Evolutionary conservation across 1,140 invertebrate species (phyloP).

Genomic region (Megalonaias nervosa): DNA sequence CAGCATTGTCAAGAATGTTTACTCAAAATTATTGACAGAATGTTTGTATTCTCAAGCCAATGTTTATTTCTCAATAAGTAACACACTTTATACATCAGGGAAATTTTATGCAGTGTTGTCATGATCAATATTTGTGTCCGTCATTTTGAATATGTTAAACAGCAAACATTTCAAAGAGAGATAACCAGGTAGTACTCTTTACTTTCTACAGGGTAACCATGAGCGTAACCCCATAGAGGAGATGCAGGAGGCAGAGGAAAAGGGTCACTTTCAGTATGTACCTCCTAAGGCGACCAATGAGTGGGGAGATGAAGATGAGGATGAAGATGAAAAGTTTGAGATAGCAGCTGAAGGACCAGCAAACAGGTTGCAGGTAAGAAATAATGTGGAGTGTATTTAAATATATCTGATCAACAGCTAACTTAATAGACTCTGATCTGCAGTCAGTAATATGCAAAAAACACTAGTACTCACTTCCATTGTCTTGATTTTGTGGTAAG

Average conservation of each 20-base stretch:
- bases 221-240: slow-evolving; percentile 84
- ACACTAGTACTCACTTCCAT: neutral
- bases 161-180: neutral
- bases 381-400: neutral
- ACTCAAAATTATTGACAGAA: neutral
- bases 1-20: neutral
- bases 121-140: neutral
- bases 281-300: slow-evolving; percentile 48
- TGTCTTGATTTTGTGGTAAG: neutral
- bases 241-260: slow-evolving; percentile 76
- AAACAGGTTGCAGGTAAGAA: neutral
- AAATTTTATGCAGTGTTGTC: neutral
- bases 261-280: slow-evolving; percentile 74
- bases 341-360: neutral
- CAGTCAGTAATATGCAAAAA: neutral
- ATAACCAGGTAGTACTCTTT: neutral
- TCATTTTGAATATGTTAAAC: neutral
- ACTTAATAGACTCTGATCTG: neutral
- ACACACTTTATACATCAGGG: neutral
- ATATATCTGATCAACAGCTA: too few relatives aligned
- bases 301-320: slow-evolving; percentile 37
- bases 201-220: slow-evolving; percentile 76
- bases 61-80: neutral
- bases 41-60: neutral
- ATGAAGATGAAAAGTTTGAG: slow-evolving; percentile 1